Conservation (phyloP, 2,888 invertebrate genomes). For the Drosophila pullipes region DNA sequence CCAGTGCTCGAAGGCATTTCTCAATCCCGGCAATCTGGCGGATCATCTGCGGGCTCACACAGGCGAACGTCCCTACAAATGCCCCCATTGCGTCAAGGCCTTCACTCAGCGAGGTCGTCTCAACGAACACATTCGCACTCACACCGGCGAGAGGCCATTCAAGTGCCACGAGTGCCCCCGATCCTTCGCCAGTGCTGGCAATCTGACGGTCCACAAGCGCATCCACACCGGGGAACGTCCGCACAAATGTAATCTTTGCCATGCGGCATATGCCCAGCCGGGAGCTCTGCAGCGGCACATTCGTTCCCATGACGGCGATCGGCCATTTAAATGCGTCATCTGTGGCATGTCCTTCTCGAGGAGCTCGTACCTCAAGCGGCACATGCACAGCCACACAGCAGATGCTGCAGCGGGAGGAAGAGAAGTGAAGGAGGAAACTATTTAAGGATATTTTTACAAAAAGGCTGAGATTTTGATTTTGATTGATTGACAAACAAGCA, state of each 20-base stretch:
- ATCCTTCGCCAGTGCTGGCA: conserved; percentile 56
- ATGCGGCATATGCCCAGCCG: conserved; percentile 37
- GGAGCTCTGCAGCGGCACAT: conserved; percentile 37
- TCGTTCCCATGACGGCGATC: conserved; percentile 21
- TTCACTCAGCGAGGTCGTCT: conserved; percentile 87
- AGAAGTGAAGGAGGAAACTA: not conserved
- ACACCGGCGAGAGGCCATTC: conserved; percentile 86
- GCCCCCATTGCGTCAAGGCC: conserved; percentile 86
- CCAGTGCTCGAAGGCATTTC: conserved; percentile 33
- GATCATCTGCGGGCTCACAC: conserved; percentile 87
- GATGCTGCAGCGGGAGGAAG: not conserved
- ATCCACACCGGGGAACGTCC: conserved; percentile 33
- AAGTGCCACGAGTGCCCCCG: conserved; percentile 86
- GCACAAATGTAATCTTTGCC: conserved; percentile 40
- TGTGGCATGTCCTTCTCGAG: conserved; percentile 28
- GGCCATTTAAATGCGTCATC: conserved; percentile 33
- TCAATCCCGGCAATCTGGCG: conserved; percentile 83
- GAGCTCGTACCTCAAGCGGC: conserved; percentile 30
- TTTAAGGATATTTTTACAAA: not conserved
- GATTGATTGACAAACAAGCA: not conserved
- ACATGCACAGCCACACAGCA: conserved; percentile 29
- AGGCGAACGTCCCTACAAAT: conserved; percentile 86
- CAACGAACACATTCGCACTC: conserved; percentile 87
- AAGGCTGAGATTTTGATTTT: not conserved
- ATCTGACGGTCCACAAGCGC: conserved; percentile 40